Evolutionary conservation across 2,797 vertebrate genomes (phyloP).

Genomic region (Micromesistius poutassou): DNA sequence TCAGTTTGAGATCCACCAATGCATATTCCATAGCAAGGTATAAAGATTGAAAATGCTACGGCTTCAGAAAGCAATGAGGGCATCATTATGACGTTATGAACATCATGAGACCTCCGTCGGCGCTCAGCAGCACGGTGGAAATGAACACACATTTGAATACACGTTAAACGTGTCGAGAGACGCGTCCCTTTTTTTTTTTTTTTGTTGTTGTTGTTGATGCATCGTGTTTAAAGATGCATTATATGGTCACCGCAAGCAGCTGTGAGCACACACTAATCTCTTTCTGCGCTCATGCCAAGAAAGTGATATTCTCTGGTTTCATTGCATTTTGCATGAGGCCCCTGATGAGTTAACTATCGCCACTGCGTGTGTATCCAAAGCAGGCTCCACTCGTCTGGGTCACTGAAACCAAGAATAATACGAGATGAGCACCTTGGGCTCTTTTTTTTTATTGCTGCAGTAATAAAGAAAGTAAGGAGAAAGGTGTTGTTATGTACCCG

Average conservation of each 20-base stretch:
- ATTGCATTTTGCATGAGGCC: conserved; percentile 18
- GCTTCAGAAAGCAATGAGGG: no score
- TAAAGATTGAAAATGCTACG: no score
- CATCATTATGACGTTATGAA: no score
- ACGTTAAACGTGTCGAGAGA: no score
- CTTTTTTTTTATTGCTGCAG: background rate
- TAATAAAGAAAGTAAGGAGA: background rate
- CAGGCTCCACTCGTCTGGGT: background rate
- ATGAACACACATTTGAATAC: no score
- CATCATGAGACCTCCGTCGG: no score
- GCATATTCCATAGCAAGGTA: no score
- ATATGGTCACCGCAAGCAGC: background rate
- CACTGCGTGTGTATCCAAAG: background rate
- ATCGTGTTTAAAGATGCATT: conserved; percentile 1
- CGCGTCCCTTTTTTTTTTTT: no score
- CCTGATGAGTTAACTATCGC: conserved; percentile 3
- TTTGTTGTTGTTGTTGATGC: no score
- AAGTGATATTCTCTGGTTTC: conserved; percentile 10
- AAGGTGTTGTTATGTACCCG: background rate
- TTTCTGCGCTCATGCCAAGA: conserved; percentile 17
- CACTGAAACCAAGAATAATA: background rate
- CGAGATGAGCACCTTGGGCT: background rate
- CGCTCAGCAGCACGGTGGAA: no score
- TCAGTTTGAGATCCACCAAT: no score
- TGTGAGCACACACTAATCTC: conserved; percentile 26